Conservation (phyloP, 2,113 vertebrate genomes). For the Pedetes capensis region DNA sequence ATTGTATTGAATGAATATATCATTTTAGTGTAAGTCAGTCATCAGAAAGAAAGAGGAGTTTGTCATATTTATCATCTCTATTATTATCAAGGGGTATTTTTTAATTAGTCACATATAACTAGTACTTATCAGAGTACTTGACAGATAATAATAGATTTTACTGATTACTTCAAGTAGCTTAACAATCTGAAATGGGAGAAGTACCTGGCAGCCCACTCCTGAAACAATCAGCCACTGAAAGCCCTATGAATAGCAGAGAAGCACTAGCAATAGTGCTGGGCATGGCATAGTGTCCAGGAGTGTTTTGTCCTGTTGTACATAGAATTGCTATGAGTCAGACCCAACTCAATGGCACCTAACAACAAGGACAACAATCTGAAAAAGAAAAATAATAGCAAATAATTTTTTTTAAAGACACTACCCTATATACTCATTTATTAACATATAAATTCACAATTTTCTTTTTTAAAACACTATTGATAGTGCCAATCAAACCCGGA, state of each 20-base stretch:
- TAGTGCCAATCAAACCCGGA: slow-evolving; percentile 21
- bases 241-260: too few relatives aligned
- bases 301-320: too few relatives aligned
- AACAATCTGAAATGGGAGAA: not conserved
- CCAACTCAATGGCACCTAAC: too few relatives aligned
- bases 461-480: slow-evolving; percentile 9
- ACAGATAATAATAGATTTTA: slow-evolving; percentile 54
- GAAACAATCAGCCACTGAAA: too few relatives aligned
- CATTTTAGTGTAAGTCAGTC: slow-evolving; percentile 66
- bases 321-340: too few relatives aligned
- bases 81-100: slow-evolving; percentile 55
- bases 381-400: slow-evolving; percentile 40
- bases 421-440: not conserved
- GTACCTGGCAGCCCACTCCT: too few relatives aligned
- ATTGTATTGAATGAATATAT: slow-evolving; percentile 74
- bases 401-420: slow-evolving; percentile 29
- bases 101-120: slow-evolving; percentile 45
- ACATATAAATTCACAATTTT: slow-evolving; percentile 10
- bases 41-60: slow-evolving; percentile 60
- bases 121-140: slow-evolving; percentile 28
- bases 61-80: slow-evolving; percentile 50
- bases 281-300: too few relatives aligned
- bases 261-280: too few relatives aligned
- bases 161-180: slow-evolving; percentile 8
- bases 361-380: slow-evolving; percentile 10